Conservation (phyloP, 2,888 invertebrate species). For the Nowickia ferox region DNA sequence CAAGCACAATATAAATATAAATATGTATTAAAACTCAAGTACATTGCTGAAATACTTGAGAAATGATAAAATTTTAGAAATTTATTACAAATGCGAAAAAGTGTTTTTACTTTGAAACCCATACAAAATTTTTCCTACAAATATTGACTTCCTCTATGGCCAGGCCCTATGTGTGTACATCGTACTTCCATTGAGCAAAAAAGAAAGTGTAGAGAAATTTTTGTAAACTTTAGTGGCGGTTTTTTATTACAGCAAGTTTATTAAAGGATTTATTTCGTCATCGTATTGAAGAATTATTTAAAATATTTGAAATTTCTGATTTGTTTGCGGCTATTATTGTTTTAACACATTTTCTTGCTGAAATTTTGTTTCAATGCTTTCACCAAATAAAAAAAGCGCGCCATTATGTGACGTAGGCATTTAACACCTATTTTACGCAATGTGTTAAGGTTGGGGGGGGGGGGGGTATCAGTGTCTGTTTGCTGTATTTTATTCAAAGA, state of each 20-base stretch:
- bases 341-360: background rate
- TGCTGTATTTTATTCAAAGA: conserved; percentile 1
- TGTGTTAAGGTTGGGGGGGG: conserved; percentile 20
- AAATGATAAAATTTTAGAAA: background rate
- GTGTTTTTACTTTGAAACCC: conserved; percentile 22
- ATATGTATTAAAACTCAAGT: background rate
- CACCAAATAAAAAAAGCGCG: conserved; percentile 78
- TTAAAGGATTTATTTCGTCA: conserved; percentile 28
- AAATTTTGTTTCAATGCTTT: conserved; percentile 32
- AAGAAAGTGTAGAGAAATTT: conserved; percentile 83
- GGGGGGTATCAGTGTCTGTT: conserved; percentile 29
- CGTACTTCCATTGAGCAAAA: conserved; percentile 65
- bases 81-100: conserved; percentile 7
- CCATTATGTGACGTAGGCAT: conserved; percentile 80
- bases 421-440: conserved; percentile 71
- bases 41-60: conserved; percentile 15
- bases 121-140: conserved; percentile 47
- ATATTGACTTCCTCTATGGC: conserved; percentile 53
- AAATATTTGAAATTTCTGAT: background rate
- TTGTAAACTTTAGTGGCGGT: conserved; percentile 70
- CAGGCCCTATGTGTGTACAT: conserved; percentile 68
- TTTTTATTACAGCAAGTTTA: conserved; percentile 42
- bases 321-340: background rate
- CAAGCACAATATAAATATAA: conserved; percentile 45
- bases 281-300: conserved; percentile 3